Percentiles rank a stretch among this genome's conserved stretches.
Evolutionary conservation across 2,113 vertebrate species (phyloP).

Genomic region (Ibidorhyncha struthersii): DNA sequence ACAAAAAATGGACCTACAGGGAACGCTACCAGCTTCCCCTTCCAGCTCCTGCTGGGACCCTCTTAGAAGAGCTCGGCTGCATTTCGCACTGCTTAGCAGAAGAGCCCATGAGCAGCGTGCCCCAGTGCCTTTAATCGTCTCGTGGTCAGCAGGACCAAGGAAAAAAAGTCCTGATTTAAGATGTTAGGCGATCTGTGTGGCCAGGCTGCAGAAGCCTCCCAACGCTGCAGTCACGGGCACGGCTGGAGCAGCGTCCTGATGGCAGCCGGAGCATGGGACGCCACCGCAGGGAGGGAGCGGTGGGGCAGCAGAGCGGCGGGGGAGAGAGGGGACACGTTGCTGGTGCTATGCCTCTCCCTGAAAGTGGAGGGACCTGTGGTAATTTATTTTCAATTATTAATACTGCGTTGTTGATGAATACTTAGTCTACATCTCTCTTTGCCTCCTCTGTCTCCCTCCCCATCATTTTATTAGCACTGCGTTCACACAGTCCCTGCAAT

Average conservation of each 20-base stretch:
- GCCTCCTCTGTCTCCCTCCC: not conserved
- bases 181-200: not conserved
- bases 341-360: not conserved
- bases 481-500: not conserved
- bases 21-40: not conserved
- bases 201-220: not conserved
- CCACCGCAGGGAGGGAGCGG: too few species aligned
- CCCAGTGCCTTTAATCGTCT: not conserved
- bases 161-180: not conserved
- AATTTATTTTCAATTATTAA: not conserved
- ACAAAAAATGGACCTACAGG: not conserved
- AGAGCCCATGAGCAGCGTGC: not conserved
- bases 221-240: not conserved
- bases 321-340: not conserved
- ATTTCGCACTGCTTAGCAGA: not conserved
- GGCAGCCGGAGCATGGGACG: not conserved
- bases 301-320: not conserved
- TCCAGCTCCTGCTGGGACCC: not conserved
- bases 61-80: not conserved
- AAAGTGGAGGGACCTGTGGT: not conserved
- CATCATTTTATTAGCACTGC: not conserved
- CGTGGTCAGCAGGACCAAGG: not conserved
- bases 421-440: not conserved
- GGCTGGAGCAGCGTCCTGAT: not conserved
- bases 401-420: not conserved